Evolutionary conservation across 2,797 vertebrate species (phyloP).

Genomic region (Hylomyscus alleni): DNA sequence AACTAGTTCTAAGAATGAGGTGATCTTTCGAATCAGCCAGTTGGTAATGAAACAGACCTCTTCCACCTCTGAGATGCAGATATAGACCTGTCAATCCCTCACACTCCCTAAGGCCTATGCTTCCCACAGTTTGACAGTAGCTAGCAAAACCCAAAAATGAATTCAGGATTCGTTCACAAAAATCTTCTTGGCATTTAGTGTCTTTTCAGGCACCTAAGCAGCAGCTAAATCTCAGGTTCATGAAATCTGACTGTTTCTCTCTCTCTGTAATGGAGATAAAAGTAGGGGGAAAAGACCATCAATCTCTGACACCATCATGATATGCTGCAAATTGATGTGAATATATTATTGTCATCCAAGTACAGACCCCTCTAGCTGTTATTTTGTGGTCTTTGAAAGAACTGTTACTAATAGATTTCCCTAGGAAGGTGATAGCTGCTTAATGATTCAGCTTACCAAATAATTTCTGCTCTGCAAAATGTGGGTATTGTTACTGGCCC

Average conservation of each 20-base stretch:
- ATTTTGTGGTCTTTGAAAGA: constrained; percentile 13
- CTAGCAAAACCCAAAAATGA: constrained; percentile 61
- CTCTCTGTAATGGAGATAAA: constrained; percentile 64
- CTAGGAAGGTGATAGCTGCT: constrained; percentile 27
- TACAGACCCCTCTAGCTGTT: constrained; percentile 2
- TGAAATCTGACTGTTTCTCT: constrained; percentile 59
- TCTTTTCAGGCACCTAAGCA: constrained; percentile 70
- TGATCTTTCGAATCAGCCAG: constrained; percentile 35
- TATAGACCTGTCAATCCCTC: constrained; percentile 63
- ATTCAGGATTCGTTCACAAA: constrained; percentile 65
- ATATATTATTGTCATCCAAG: constrained; percentile 61
- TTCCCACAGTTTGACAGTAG: constrained; percentile 50
- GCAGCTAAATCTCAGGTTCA: constrained; percentile 67
- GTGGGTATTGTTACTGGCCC: neutral
- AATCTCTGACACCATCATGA: constrained; percentile 62
- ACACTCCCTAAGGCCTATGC: constrained; percentile 43
- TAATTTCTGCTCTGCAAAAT: constrained; percentile 47
- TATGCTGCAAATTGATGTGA: constrained; percentile 65
- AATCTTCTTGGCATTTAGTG: constrained; percentile 60
- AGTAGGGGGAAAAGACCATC: constrained; percentile 15
- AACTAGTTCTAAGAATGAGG: constrained; percentile 28
- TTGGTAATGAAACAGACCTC: constrained; percentile 48
- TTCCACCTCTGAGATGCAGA: neutral
- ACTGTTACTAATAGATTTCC: constrained; percentile 61
- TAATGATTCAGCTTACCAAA: constrained; percentile 21